Evolutionary conservation across 2,797 vertebrate genomes (phyloP), one percentile per base, ranked within the genome.

Genomic region (Halcyon chelicuti): DNA sequence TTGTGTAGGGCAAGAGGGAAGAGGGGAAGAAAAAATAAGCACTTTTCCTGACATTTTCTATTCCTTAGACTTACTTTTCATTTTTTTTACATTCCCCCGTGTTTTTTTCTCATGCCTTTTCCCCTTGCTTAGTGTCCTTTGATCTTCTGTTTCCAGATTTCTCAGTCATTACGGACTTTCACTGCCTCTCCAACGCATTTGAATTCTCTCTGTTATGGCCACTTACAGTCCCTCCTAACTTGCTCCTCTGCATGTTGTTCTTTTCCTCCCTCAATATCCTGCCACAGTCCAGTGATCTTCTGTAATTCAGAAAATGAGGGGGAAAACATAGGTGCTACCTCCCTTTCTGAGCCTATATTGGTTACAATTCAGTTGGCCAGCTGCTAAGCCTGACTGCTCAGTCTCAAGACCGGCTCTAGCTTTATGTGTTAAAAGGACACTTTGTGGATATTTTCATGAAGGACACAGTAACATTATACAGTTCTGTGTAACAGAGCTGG

Each of bases 251-350:
- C 7, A 0, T 65, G 61, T 37, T 81, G 25, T 81, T 86, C 83
- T 94, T 82, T 67, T 73, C 83, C 86, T 95, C 67, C 93, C 71
- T 73, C 40, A 2, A 4, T 46, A 65, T 67, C 74, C 74, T 78
- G 83, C 74, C 91, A 72, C 23, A 67, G 74, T 77, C 61, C 28
- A 74, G 40, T 62, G 93, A 67, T 72, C 63, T 71, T 86, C 67
- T 92, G 35, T 85, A 94, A 94, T 91, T 91, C 63, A 77, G 77
- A 37, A 92, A 66, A 93, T 60, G 61, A 93, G 74, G 76, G 49
- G 62, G 80, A 76, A 87, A 82, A 31, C 63, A 23, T 13, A 55
- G 85, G 71, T 82, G 71, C 73, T 66, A 12, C 61, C 79, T 90
- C 76, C 70, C 44, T 66, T 40, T 70, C 55, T 22, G 35, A 61